Conservation (phyloP, 2,113 vertebrate genomes). For the Charina bottae region DNA sequence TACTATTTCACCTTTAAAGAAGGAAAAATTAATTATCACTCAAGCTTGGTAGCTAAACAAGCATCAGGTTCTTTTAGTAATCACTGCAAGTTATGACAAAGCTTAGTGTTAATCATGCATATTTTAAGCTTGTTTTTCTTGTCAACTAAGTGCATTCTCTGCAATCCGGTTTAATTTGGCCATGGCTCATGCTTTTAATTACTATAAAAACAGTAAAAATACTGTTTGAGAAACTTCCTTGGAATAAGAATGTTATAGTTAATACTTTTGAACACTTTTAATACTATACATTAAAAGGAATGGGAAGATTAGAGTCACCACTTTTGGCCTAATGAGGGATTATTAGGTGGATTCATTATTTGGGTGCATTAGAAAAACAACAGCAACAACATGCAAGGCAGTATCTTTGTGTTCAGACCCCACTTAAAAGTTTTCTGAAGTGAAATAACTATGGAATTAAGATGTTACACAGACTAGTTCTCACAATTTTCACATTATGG, state of each 20-base stretch:
- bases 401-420: neutral
- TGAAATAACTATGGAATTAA: neutral
- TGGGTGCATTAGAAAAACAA: neutral
- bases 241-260: neutral
- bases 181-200: neutral
- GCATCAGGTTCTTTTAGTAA: neutral
- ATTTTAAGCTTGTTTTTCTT: neutral
- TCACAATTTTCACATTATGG: neutral
- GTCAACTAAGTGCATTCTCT: neutral
- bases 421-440: neutral
- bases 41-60: neutral
- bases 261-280: neutral
- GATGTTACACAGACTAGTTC: neutral
- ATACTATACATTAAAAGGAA: neutral
- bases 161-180: neutral
- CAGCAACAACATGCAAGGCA: neutral
- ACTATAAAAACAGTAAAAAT: neutral
- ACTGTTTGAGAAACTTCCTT: neutral
- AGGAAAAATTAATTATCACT: conserved; percentile 18
- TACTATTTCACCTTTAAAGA: neutral
- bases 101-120: neutral
- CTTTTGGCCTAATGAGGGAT: neutral
- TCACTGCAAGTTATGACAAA: neutral
- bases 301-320: neutral
- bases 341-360: neutral